Evolutionary conservation across 2,113 vertebrate genomes (phyloP).

Genomic region (Theristicus caerulescens): DNA sequence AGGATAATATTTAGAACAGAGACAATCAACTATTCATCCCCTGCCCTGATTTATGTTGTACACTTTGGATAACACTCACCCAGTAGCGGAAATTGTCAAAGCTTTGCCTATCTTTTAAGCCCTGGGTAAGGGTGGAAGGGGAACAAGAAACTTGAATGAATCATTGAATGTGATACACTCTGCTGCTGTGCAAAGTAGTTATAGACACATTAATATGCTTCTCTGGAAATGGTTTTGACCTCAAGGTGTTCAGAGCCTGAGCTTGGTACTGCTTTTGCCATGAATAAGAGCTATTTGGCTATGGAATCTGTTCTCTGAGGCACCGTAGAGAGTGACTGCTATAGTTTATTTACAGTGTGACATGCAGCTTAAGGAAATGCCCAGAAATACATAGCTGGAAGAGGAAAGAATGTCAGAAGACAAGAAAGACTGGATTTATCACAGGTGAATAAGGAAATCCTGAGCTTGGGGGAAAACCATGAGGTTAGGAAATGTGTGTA

Average conservation of each 20-base stretch:
- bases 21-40: neutral
- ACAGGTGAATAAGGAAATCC: neutral
- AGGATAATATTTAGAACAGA: constrained; percentile 61
- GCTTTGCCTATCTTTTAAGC: neutral
- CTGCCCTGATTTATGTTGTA: constrained; percentile 1
- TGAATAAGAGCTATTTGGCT: neutral
- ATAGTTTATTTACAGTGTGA: neutral
- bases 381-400: neutral
- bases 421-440: neutral
- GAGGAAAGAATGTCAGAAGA: neutral
- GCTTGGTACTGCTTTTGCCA: neutral
- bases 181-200: neutral
- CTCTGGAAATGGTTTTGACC: neutral
- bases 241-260: neutral
- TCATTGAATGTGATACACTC: neutral
- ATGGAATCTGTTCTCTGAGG: neutral
- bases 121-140: neutral
- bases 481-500: neutral
- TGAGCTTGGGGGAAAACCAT: neutral
- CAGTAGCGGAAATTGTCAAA: neutral
- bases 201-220: neutral
- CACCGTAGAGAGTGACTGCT: neutral
- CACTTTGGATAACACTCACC: neutral
- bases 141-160: neutral
- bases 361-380: neutral